Conservation (phyloP, 2,888 invertebrate genomes). For the Epirrita christyi region DNA sequence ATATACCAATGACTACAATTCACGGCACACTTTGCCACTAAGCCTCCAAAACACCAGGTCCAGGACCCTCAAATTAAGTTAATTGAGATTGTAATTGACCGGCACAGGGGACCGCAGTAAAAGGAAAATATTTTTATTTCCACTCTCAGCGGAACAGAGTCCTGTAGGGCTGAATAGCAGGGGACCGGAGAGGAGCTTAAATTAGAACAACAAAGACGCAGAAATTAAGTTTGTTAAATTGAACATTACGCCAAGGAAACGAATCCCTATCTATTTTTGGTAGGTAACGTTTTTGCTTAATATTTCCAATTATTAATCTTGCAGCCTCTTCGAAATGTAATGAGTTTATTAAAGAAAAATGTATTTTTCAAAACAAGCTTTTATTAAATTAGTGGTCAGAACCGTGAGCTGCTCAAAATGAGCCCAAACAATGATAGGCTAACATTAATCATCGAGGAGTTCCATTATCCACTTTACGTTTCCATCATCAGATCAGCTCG, state of each 20-base stretch:
- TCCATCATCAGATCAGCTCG: no score
- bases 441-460: no score
- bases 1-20: slow-evolving; percentile 50
- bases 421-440: no score
- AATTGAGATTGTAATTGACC: slow-evolving; percentile 76
- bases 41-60: slow-evolving; percentile 57
- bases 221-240: slow-evolving; percentile 13
- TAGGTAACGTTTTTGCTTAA: no score
- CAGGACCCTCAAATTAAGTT: slow-evolving; percentile 73
- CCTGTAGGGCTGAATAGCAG: slow-evolving; percentile 7
- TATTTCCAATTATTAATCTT: no score
- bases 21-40: slow-evolving; percentile 62
- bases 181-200: slow-evolving; percentile 14
- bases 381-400: no score
- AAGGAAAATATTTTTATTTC: slow-evolving; percentile 72
- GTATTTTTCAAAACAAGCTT: no score
- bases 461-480: no score
- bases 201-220: slow-evolving; percentile 35
- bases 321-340: no score
- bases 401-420: no score
- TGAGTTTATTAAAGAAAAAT: no score
- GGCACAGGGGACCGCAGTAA: slow-evolving; percentile 63
- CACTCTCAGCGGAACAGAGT: slow-evolving; percentile 30
- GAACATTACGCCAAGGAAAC: slow-evolving; percentile 5
- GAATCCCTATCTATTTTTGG: no score